Conservation (phyloP, 2,888 invertebrate species). For the Drosophila aldrichi region DNA sequence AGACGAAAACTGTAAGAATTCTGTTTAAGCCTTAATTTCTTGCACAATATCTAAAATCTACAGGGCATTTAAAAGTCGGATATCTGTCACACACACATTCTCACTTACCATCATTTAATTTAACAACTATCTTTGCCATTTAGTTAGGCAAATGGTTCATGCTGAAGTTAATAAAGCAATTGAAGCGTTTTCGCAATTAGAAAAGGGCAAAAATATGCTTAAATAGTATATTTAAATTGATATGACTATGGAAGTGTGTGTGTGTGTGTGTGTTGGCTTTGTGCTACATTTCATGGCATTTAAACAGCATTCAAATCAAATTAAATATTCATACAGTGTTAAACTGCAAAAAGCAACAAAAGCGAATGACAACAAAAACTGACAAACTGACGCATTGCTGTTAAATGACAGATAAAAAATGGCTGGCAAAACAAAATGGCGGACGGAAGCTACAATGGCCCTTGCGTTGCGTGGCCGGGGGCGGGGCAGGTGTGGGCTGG, state of each 20-base stretch:
- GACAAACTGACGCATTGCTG: slow-evolving; percentile 48
- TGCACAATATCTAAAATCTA: no score
- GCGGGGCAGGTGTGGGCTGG: background rate
- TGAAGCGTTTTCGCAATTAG: slow-evolving; percentile 5
- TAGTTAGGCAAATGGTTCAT: slow-evolving; percentile 1
- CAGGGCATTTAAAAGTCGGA: background rate
- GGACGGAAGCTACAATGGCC: background rate
- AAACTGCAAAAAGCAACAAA: slow-evolving; percentile 31
- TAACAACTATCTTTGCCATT: slow-evolving; percentile 3
- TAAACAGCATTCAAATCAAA: slow-evolving; percentile 63
- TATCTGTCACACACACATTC: background rate
- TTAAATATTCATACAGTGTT: slow-evolving; percentile 63
- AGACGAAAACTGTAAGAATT: no score
- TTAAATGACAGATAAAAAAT: slow-evolving; percentile 63
- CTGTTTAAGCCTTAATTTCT: no score
- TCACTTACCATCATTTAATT: background rate
- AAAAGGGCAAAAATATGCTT: slow-evolving; percentile 7
- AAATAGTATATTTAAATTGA: slow-evolving; percentile 20
- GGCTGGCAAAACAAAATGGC: slow-evolving; percentile 35
- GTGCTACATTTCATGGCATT: slow-evolving; percentile 39
- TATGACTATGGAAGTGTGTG: no score
- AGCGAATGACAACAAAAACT: slow-evolving; percentile 41
- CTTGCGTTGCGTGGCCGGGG: background rate
- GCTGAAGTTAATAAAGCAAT: slow-evolving; percentile 1
- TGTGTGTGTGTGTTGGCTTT: background rate